Evolutionary conservation across 35 echinoderm and acorn worm species (phyloP).

Genomic region (Apostichopus japonicus): DNA sequence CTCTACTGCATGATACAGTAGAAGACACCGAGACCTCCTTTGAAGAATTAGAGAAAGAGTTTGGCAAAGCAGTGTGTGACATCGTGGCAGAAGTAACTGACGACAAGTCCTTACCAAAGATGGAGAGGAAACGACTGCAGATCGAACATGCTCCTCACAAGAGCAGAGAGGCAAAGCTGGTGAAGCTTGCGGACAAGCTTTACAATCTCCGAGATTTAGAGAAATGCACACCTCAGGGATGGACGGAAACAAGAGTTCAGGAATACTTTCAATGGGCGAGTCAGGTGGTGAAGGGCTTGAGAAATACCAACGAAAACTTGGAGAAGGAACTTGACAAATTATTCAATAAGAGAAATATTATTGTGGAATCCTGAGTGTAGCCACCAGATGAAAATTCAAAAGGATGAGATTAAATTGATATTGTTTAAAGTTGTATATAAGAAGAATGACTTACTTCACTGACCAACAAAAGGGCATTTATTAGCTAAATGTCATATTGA

Average conservation of each 20-base stretch:
- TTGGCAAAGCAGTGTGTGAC: slow-evolving; percentile 85
- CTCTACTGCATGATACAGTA: slow-evolving; percentile 94
- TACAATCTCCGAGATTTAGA: slow-evolving; percentile 92
- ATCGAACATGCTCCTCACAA: slow-evolving; percentile 83
- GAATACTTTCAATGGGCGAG: slow-evolving; percentile 91
- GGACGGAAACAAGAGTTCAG: slow-evolving; percentile 74
- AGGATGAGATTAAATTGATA: too few species aligned
- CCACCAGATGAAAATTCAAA: too few species aligned
- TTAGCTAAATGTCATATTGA: too few species aligned
- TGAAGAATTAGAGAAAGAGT: slow-evolving; percentile 92
- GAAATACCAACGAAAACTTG: slow-evolving; percentile 72
- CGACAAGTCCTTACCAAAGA: slow-evolving; percentile 91
- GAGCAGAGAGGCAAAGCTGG: slow-evolving; percentile 90
- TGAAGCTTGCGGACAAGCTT: slow-evolving; percentile 93
- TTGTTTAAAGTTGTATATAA: too few species aligned
- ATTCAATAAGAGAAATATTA: slow-evolving; percentile 76
- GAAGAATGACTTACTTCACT: too few species aligned
- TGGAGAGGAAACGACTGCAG: slow-evolving; percentile 85
- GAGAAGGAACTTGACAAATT: slow-evolving; percentile 86
- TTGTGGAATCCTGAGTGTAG: slow-evolving; percentile 57
- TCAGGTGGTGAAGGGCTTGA: slow-evolving; percentile 80
- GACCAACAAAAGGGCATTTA: too few species aligned
- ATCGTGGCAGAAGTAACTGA: slow-evolving; percentile 97
- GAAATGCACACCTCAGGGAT: slow-evolving; percentile 68
- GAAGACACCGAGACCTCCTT: slow-evolving; percentile 95